Evolutionary conservation across 2,888 invertebrate genomes (phyloP), one percentile per base, ranked within the genome.

Genomic region (Drosophila imparisetae): DNA sequence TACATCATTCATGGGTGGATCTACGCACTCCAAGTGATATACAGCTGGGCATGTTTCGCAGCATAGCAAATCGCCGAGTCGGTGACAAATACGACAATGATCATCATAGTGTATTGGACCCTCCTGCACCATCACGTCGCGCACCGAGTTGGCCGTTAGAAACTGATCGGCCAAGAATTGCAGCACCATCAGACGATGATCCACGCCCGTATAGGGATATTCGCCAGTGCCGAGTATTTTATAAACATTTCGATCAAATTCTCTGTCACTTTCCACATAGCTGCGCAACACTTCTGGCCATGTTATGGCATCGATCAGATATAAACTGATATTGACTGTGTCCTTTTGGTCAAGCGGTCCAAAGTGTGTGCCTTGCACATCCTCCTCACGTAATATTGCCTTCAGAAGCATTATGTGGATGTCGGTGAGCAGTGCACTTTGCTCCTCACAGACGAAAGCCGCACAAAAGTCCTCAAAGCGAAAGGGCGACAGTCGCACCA

Each of bases 41-140:
- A 99, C 98, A 34, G 99, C 99, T 27, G 99, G 98, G 91, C 99
- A 99, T 4, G 98, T 98, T 93, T 99, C 99, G 93, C 99, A 99
- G 92, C 99, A 99, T 15, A 99, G 93, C 58, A 99, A 94, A 93
- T 99, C 98, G 32, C 99, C 99, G 66, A 98, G 94, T 70, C 98
- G 96, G 93, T 98, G 98, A 91, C 98, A 98, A 32, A 97, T 96
- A 76, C 98, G 94, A 91, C 98, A 98, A 92, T 98, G 98, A 93
- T 98, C 98, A 93, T 98, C 98, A 93, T 98, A 98, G 92, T 96
- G 96, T 93, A 97, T 97, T 85, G 97, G 96, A 94, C 98, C 98
- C 95, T 98, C 98, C 93, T 97, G 98, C 60, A 97, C 94, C 84
- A 99, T 95, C 93, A 98, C 97, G 93, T 98, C 98, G 86, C 99